Base-by-base conservation (phyloP, 92 coral and sea anemone genomes). In the Palythoa grandiflora region DNA sequence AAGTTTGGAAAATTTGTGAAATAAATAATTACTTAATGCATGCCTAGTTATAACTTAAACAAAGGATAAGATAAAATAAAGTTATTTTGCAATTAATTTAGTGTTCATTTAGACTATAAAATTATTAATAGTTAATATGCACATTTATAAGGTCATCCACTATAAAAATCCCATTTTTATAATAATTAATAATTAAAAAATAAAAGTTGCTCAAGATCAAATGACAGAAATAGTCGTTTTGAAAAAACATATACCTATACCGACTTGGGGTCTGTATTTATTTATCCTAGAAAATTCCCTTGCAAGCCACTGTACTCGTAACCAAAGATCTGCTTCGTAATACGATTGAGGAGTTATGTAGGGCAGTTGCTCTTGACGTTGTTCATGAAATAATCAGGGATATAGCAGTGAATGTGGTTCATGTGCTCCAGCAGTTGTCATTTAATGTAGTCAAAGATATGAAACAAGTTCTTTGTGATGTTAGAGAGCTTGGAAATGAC, bases 381-480 rank as follows among this genome's bases (percentile, higher is more conserved):
- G 68, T 92, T 75, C 89, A 80, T 65, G 93, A 93, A 15, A 84
- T 90, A 60, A 92, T 94, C 55, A 84, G 81, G 54, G 90, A 93
- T 89, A 79, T 91, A 88, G 98, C 93, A 44, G 76, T 94, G 79
- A 93, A 89, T 7, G 80, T 94, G 57, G 95, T 94, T n/a, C 88
- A 87, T 85, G 98, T 93, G 70, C 90, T 94, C 54, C 98, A 94
- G 84, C 95, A 94, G 85, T 90, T 94, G 76, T 94, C 98, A 74
- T 87, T 93, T 83, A 88, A 80, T 39, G 89, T 93, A 77, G 95
- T 94, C 38, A 90, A 84, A 52, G 95, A 94, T 35, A 94, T 93
- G 93, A 94, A 93, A 73, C 59, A 84, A 15, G 87, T 94, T 19
- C 91, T 94, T 4, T 44, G 88, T 19, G 94, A 94, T 16, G 91